Base-by-base conservation (phyloP, 2,888 invertebrate species). In the Xanthorhoe spadicearia region DNA sequence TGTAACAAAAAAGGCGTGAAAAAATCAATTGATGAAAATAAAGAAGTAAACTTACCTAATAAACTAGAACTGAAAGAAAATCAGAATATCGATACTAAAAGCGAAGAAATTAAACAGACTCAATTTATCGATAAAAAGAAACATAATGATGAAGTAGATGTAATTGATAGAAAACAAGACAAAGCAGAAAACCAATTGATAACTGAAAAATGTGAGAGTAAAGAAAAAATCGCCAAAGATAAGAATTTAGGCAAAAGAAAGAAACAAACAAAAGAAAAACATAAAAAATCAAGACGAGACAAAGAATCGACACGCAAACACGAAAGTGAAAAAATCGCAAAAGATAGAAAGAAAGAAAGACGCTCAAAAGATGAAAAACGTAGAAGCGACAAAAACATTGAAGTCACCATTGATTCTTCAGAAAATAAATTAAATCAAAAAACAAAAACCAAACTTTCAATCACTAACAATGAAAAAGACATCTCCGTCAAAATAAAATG, bases 401-500 rank as follows among this genome's bases (percentile, higher is more conserved):
- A 74, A 28, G 57, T 71, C 15, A 71, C 66, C 0, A 70, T 72
- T 51, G 71, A 75, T 28, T 71, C 71, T 0, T 66, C 64, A 0
- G 55, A 70, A 58, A 61, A 28, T 1, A 70, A 61, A 19, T 38
- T 18, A 8, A 57, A 70, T 9, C 70, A 69, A 7, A 71, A 64
- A 17, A 64, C 73, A 0, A 71, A 70, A 58, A 78, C 79, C 0
- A 75, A 74, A 17, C 62, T 84, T 0, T 78, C 80, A 0, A 79
- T 84, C 6, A 53, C 43, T 3, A 75, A 73, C 17, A 72, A 78
- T 13, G 74, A 81, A 50, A 79, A 64, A 32, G 54, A 83, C 62
- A 82, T 89, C 1, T 74, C 82, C 66, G 76, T 90, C 0, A 87
- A 85, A 69, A 89, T 89, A 0, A 80, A 82, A 74, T 85, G 82